Conservation (phyloP, 1,140 invertebrate species). For the Alviniconcha marisindica region DNA sequence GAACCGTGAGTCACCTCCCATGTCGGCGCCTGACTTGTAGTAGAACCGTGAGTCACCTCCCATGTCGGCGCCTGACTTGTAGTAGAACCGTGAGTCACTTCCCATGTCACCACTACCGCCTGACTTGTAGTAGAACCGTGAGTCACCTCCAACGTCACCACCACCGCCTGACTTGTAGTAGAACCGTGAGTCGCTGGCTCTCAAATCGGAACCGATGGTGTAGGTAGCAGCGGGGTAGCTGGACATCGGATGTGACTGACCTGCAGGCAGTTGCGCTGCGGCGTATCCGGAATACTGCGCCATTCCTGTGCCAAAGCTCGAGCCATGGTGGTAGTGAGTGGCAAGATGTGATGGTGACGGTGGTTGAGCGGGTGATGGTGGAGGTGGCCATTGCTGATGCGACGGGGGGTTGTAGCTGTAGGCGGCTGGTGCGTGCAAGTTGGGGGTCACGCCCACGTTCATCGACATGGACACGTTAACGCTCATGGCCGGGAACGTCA, state of each 20-base stretch:
- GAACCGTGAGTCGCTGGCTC: conserved; percentile 28
- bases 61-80: conserved; percentile 60
- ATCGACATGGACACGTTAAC: conserved; percentile 98
- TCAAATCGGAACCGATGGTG: conserved; percentile 15
- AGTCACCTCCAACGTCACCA: background rate
- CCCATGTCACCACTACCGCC: conserved; percentile 57
- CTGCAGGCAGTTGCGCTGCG: background rate
- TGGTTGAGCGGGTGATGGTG: conserved; percentile 50
- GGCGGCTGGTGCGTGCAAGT: conserved; percentile 77
- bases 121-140: conserved; percentile 47
- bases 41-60: conserved; percentile 37
- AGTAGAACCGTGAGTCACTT: conserved; percentile 41
- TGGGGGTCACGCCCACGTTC: conserved; percentile 84
- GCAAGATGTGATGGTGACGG: conserved; percentile 50
- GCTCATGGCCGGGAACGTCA: conserved; percentile 89
- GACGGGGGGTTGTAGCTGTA: conserved; percentile 54
- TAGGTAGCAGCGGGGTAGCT: background rate
- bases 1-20: conserved; percentile 31
- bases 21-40: conserved; percentile 61
- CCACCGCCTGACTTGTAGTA: conserved; percentile 44
- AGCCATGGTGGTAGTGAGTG: conserved; percentile 57
- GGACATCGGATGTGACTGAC: conserved; percentile 16
- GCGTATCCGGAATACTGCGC: conserved; percentile 83
- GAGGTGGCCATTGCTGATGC: conserved; percentile 60
- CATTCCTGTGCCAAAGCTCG: conserved; percentile 38